Evolutionary conservation across 2,113 vertebrate species (phyloP).

Genomic region (Pterocles gutturalis): DNA sequence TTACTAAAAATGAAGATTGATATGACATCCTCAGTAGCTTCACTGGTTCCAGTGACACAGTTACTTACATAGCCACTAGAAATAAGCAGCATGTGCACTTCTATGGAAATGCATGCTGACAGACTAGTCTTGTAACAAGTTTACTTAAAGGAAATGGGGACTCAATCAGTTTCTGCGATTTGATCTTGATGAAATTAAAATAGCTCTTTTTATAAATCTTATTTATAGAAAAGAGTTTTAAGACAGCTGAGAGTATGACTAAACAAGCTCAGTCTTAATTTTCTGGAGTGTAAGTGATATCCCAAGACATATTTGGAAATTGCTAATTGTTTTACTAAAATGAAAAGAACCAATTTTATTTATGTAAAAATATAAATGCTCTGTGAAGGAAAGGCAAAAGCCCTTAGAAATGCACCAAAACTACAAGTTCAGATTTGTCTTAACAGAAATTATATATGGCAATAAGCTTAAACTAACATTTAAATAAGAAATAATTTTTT

Average conservation of each 20-base stretch:
- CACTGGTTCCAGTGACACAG: not conserved
- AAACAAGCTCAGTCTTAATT: not conserved
- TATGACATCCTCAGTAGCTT: not conserved
- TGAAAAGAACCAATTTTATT: not conserved
- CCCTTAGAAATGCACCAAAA: not conserved
- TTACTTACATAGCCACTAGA: not conserved
- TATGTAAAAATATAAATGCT: not conserved
- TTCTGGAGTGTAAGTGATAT: not conserved
- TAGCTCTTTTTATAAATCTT: not conserved
- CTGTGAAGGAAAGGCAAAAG: not conserved
- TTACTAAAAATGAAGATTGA: not conserved
- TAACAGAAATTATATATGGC: not conserved
- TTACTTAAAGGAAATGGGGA: not conserved
- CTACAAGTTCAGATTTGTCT: not conserved
- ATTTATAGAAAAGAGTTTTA: not conserved
- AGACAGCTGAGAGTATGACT: not conserved
- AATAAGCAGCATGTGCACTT: not conserved
- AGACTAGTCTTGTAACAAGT: not conserved
- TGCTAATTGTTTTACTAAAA: not conserved
- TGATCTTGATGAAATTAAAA: not conserved
- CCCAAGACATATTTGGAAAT: not conserved
- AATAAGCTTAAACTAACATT: not conserved
- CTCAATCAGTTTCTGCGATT: not conserved
- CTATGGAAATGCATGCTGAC: fast-evolving
- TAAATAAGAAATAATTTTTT: too few relatives aligned